These are phyloP conservation scores for Scelioninae gen. 1 DNA, from an alignment of 2,888 invertebrate genomes.

Conservation along the genomic window DNA sequence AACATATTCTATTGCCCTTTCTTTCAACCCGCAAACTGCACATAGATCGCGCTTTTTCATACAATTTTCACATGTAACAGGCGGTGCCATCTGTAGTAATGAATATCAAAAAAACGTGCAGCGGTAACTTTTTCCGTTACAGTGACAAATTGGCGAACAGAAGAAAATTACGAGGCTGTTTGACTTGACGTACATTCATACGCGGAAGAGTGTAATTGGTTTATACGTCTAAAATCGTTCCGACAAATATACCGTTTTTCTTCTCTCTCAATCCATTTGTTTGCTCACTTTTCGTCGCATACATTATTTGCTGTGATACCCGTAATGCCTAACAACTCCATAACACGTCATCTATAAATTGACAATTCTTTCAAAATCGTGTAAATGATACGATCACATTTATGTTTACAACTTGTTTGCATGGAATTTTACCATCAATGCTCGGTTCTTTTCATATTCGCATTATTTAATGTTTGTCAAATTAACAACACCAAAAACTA, in stretches of 20 bases:
- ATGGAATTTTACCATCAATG: slow-evolving; percentile 21
- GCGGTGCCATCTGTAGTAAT: neutral
- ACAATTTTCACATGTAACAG: neutral
- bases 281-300: neutral
- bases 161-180: slow-evolving; percentile 47
- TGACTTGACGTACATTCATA: slow-evolving; percentile 34
- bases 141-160: slow-evolving; percentile 46
- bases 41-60: slow-evolving; percentile 1
- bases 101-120: slow-evolving; percentile 15
- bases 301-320: slow-evolving; percentile 2
- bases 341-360: slow-evolving; percentile 23
- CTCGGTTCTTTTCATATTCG: neutral
- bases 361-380: neutral
- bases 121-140: slow-evolving; percentile 13
- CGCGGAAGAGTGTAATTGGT: slow-evolving; percentile 45
- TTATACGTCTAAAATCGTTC: slow-evolving; percentile 36
- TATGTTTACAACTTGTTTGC: slow-evolving; percentile 5
- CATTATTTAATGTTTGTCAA: slow-evolving; percentile 1
- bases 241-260: slow-evolving; percentile 19
- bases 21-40: neutral
- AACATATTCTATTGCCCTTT: neutral
- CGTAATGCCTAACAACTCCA: slow-evolving; percentile 8
- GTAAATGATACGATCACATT: slow-evolving; percentile 12
- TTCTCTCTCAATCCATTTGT: neutral
- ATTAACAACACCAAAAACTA: slow-evolving; percentile 10